phyloP scores from a whole-genome alignment of 2,797 vertebrate genomes.

The Pantherophis vulpinus region DNA sequence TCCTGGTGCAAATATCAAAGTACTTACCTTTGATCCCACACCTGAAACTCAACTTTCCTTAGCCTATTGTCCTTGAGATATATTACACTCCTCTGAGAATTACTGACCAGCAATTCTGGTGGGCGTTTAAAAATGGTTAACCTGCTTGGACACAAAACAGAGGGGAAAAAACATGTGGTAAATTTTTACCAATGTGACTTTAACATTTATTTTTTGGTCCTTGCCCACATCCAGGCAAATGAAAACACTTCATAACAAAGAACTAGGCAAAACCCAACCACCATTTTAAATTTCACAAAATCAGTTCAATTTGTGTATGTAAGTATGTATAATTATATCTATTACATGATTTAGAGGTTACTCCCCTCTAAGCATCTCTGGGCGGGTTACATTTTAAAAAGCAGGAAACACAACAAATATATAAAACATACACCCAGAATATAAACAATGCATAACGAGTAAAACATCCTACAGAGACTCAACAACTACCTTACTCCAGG shows the following conservation, averaged over 20 bases:
- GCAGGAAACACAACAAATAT: background rate
- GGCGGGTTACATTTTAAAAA: background rate
- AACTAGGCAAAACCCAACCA: background rate
- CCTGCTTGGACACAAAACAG: background rate
- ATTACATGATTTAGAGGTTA: background rate
- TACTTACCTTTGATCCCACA: background rate
- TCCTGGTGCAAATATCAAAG: background rate
- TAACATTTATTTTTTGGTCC: background rate
- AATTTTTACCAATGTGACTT: background rate
- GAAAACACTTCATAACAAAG: background rate
- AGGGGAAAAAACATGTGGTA: background rate
- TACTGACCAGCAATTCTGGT: background rate
- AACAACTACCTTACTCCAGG: background rate
- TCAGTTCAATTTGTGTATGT: background rate
- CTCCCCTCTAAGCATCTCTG: background rate
- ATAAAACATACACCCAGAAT: background rate
- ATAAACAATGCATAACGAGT: background rate
- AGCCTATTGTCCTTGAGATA: background rate
- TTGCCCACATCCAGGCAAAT: background rate
- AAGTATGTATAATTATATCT: background rate
- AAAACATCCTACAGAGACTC: background rate
- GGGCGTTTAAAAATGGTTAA: background rate
- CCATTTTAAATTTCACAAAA: background rate
- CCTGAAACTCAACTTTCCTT: background rate
- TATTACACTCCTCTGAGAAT: background rate